These are phyloP conservation scores for Cordilura impudica DNA, from an alignment of 2,888 invertebrate genomes.

Conservation along the genomic window DNA sequence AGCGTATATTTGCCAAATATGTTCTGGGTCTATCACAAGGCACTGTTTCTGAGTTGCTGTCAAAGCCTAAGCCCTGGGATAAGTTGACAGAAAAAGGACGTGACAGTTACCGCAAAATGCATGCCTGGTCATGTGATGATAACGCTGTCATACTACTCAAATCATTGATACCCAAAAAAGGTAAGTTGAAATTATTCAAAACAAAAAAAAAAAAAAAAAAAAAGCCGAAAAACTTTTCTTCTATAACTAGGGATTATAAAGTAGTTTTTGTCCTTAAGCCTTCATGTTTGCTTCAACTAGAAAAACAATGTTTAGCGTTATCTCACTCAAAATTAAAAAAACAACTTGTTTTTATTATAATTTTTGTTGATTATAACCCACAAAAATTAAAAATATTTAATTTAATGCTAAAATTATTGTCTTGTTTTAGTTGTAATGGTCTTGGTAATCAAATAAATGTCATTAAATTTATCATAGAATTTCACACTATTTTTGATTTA, in stretches of 20 bases:
- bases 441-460: constrained; percentile 64
- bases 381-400: constrained; percentile 27
- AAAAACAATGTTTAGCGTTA: not conserved
- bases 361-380: not conserved
- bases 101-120: constrained; percentile 99
- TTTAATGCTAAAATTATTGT: constrained; percentile 53
- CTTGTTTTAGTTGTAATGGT: constrained; percentile 40
- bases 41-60: constrained; percentile 97
- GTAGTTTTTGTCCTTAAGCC: not conserved
- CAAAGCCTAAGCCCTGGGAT: constrained; percentile 99
- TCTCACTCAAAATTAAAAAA: not conserved
- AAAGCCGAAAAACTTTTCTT: no score
- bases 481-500: constrained; percentile 53
- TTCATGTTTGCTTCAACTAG: no score
- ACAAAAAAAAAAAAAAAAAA: not conserved
- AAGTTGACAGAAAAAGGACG: constrained; percentile 99
- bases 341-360: not conserved
- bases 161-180: constrained; percentile 98
- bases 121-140: constrained; percentile 99
- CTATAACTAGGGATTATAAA: not conserved
- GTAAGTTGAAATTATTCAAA: constrained; percentile 80
- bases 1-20: constrained; percentile 98
- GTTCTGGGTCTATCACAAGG: constrained; percentile 98
- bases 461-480: constrained; percentile 62
- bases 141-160: constrained; percentile 97